Base-by-base conservation (phyloP, 2,888 invertebrate genomes). In the Diplazon laetatorius region DNA sequence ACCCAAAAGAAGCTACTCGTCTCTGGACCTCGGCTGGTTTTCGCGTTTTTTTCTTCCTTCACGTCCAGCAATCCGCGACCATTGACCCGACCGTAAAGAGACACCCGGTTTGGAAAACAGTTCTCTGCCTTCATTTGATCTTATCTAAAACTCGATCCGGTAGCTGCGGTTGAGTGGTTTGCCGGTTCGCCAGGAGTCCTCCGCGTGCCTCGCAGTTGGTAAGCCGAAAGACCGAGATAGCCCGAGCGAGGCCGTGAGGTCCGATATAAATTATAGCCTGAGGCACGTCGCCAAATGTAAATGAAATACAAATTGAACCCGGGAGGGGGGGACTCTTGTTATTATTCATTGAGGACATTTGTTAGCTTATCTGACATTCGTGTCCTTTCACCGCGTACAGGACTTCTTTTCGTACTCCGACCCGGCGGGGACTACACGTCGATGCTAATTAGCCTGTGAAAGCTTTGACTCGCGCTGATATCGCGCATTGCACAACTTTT, bases 291-390 rank as follows among this genome's bases (percentile, higher is more conserved):
- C 73, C 80, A 82, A 83, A 88, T 88, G 86, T 86, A 87, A 88
- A 87, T 85, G 85, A 84, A 87, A 86, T 87, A 88, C 88, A 88
- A 88, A 88, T 88, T 88, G 88, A 85, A 85, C 85, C 81, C 77
- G n/a, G n/a, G n/a, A n/a, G n/a, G n/a, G n/a, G n/a, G n/a, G 73
- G 80, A 75, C 81, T 85, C 88, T 86, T 88, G 88, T 88, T 88
- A 87, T 87, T 88, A 88, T 88, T 88, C 87, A 88, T 88, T 88
- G 87, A 82, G 81, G 85, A 85, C 86, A 88, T 88, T 88, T 88
- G 87, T 88, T 88, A 88, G 86, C 86, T 87, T 87, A 87, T 86
- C 87, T 85, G 87, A 88, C 85, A 83, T 80, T 68, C 81, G 82
- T 68, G 76, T 76, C 69, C 73, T 48, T 76, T 76, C 68, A 71